Evolutionary conservation across 2,797 vertebrate species (phyloP).

Genomic region (Argyrosomus regius): DNA sequence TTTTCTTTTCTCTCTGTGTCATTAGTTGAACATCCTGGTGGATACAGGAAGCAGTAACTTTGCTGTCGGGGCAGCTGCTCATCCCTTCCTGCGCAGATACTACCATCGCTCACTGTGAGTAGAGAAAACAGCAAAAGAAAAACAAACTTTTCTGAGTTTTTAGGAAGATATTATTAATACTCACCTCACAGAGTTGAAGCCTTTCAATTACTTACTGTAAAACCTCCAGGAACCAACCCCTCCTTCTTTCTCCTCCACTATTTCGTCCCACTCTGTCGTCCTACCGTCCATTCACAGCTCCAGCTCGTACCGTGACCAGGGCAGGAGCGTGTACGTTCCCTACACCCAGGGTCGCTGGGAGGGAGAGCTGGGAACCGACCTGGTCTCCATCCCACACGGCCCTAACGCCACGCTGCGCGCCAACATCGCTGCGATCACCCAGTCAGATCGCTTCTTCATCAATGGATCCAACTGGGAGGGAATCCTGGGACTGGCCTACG

Average conservation of each 20-base stretch:
- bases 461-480: slow-evolving; percentile 99
- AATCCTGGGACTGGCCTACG: slow-evolving; percentile 96
- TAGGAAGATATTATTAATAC: neutral
- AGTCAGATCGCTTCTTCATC: slow-evolving; percentile 99
- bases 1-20: neutral
- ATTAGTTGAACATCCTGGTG: slow-evolving; percentile 95
- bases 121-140: neutral
- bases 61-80: slow-evolving; percentile 95
- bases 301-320: slow-evolving; percentile 92
- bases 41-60: slow-evolving; percentile 99
- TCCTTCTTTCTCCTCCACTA: neutral
- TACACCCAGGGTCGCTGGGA: slow-evolving; percentile 99
- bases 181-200: neutral
- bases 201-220: neutral
- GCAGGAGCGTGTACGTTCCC: slow-evolving; percentile 95
- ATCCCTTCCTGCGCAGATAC: slow-evolving; percentile 95
- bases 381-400: slow-evolving; percentile 95
- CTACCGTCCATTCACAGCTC: slow-evolving; percentile 78
- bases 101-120: slow-evolving; percentile 97
- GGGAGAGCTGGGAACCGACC: slow-evolving; percentile 95
- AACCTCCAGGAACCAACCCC: neutral
- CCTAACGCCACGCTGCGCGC: slow-evolving; percentile 94
- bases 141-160: neutral
- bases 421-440: slow-evolving; percentile 97
- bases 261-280: neutral